These are phyloP conservation scores for Trematomus loennbergii DNA, from an alignment of 2,113 vertebrate species.

Conservation along the genomic window DNA sequence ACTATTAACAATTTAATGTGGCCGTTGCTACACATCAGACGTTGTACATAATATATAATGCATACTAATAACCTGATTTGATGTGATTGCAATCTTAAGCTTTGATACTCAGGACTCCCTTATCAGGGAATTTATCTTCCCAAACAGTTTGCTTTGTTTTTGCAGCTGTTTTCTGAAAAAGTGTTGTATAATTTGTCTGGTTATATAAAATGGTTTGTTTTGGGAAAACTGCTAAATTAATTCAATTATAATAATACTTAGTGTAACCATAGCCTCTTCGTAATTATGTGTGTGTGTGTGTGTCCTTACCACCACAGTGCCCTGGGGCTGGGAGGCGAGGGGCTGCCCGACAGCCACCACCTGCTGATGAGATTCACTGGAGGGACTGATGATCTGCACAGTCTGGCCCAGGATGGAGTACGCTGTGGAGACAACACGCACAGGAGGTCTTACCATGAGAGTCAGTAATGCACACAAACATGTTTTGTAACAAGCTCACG, in stretches of 20 bases:
- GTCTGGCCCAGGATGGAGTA: constrained; percentile 98
- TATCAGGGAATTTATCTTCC: neutral
- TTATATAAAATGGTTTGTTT: neutral
- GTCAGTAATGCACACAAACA: constrained; percentile 28
- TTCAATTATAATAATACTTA: constrained; percentile 12
- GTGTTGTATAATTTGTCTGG: neutral
- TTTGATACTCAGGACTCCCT: neutral
- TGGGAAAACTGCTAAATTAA: neutral
- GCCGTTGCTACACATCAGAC: neutral
- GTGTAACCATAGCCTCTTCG: neutral
- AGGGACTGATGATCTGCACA: constrained; percentile 98
- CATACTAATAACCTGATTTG: neutral
- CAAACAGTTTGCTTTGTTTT: neutral
- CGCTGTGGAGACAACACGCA: constrained; percentile 82
- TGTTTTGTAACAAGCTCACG: constrained; percentile 49
- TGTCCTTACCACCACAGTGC: constrained; percentile 95
- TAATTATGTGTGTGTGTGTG: constrained; percentile 19
- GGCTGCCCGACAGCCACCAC: constrained; percentile 98
- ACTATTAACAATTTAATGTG: neutral
- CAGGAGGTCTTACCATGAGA: constrained; percentile 11
- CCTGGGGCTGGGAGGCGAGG: constrained; percentile 93
- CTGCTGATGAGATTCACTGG: constrained; percentile 98
- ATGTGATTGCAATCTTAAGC: too few species aligned
- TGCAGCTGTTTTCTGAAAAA: neutral
- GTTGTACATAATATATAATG: neutral